These are phyloP conservation scores for Uria aalge DNA, from an alignment of 2,113 vertebrate species.

Conservation along the genomic window DNA sequence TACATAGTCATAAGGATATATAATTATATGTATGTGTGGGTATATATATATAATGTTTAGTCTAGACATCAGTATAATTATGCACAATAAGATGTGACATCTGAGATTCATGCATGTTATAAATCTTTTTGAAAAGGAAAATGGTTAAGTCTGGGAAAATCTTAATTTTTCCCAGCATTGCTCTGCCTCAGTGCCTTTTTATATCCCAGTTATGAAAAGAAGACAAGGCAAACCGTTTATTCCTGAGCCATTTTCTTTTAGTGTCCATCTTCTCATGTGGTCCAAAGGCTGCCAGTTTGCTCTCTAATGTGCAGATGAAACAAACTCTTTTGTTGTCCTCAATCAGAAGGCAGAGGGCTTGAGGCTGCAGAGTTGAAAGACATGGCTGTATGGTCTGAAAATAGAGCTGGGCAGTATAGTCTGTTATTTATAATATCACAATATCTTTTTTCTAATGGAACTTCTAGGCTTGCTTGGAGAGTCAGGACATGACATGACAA, in stretches of 20 bases:
- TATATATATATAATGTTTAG: constrained; percentile 69
- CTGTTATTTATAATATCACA: neutral
- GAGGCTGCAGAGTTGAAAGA: neutral
- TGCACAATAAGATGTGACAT: constrained; percentile 69
- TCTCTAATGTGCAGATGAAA: constrained; percentile 14
- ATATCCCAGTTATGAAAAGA: neutral
- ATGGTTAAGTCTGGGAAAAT: constrained; percentile 59
- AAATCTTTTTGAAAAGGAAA: constrained; percentile 60
- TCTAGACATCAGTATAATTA: constrained; percentile 68
- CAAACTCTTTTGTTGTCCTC: constrained; percentile 1
- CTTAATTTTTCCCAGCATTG: constrained; percentile 35
- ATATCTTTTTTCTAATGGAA: neutral
- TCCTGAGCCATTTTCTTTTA: constrained; percentile 10
- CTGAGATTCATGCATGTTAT: constrained; percentile 58
- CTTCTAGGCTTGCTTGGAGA: neutral
- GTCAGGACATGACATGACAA: neutral
- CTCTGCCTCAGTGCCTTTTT: neutral
- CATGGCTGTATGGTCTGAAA: neutral
- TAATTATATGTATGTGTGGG: constrained; percentile 61
- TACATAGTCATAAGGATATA: constrained; percentile 65
- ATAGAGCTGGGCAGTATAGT: neutral
- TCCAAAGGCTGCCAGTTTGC: neutral
- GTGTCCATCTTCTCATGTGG: neutral
- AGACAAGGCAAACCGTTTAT: neutral
- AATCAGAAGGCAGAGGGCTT: neutral